phyloP scores from a whole-genome alignment of 2,113 vertebrate genomes.

The Morone chrysops region DNA sequence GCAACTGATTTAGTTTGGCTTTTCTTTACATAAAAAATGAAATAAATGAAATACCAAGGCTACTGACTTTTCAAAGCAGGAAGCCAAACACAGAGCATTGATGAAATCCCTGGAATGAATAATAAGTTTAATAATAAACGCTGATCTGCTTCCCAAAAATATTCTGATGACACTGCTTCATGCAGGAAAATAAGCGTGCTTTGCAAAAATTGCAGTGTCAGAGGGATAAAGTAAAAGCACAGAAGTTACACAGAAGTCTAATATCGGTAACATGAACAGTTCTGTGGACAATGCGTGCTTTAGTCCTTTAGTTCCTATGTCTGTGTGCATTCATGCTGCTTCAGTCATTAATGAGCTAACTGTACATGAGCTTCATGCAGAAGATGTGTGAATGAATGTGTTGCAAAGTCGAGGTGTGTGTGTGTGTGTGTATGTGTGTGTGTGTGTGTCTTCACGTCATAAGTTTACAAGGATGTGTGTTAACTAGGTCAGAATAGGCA shows the following conservation, averaged over 20 bases:
- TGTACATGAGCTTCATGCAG: not conserved
- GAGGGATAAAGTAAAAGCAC: not conserved
- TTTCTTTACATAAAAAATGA: not conserved
- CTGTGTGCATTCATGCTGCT: not conserved
- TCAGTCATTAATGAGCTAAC: too few relatives aligned
- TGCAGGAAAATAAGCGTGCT: not conserved
- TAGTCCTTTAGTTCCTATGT: not conserved
- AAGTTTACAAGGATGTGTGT: constrained; percentile 26
- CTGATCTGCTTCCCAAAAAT: not conserved
- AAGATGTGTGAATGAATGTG: not conserved
- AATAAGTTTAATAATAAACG: not conserved
- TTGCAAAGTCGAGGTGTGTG: not conserved
- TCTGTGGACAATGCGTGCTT: not conserved
- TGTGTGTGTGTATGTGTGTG: constrained; percentile 11
- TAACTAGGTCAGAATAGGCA: constrained; percentile 69
- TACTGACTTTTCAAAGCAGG: not conserved
- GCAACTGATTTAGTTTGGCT: not conserved
- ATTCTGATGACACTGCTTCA: not conserved
- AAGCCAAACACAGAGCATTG: not conserved
- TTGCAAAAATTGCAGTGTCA: not conserved
- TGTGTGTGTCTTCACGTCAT: constrained; percentile 9
- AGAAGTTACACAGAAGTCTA: too few relatives aligned
- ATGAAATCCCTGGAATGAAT: not conserved
- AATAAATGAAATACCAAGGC: not conserved
- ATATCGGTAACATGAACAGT: too few relatives aligned